These are phyloP conservation scores for Prunella fulvescens DNA, from an alignment of 2,113 vertebrate species.

Conservation along the genomic window DNA sequence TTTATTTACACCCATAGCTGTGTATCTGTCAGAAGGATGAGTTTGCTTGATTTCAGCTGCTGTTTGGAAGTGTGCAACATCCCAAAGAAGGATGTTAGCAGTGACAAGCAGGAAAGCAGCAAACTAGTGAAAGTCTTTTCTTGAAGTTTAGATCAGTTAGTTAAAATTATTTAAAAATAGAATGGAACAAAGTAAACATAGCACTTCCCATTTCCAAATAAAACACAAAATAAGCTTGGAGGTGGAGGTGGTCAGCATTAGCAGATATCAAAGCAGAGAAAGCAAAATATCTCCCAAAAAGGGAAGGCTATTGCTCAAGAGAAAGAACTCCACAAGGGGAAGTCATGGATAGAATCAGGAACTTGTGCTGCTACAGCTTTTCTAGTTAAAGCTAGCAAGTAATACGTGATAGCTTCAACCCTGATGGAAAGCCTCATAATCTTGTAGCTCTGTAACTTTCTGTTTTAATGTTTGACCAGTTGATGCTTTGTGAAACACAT, in stretches of 20 bases:
- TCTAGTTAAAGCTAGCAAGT: background rate
- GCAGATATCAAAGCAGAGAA: background rate
- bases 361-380: background rate
- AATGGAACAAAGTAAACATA: background rate
- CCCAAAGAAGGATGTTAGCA: background rate
- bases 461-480: constrained; percentile 10
- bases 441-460: constrained; percentile 1
- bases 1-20: background rate
- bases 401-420: background rate
- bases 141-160: background rate
- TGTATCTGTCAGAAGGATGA: background rate
- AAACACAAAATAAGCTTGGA: background rate
- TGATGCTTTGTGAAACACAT: background rate
- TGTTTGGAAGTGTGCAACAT: background rate
- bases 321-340: background rate
- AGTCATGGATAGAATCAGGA: background rate
- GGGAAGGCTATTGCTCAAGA: background rate
- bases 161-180: background rate
- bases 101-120: background rate
- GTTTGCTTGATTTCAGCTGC: background rate
- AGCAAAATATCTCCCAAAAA: background rate
- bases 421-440: background rate
- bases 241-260: background rate
- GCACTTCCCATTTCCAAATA: background rate
- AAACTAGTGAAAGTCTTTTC: background rate